Evolutionary conservation across 2,797 vertebrate species (phyloP).

Genomic region (Cuniculus paca): DNA sequence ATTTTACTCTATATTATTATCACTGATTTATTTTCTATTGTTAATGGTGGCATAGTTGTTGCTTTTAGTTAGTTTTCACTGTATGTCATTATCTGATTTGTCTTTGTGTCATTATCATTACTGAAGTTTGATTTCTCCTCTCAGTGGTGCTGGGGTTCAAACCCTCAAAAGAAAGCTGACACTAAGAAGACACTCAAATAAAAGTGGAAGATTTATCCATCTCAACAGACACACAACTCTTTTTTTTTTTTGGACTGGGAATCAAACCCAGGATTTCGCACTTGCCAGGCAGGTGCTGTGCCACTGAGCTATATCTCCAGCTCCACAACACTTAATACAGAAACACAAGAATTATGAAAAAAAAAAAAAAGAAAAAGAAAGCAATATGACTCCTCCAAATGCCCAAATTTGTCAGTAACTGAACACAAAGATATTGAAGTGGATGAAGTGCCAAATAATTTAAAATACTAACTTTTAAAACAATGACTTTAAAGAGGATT

Average conservation of each 20-base stretch:
- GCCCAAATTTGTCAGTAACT: not conserved
- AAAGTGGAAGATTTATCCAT: not conserved
- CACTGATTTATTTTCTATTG: not conserved
- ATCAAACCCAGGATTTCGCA: too few species aligned
- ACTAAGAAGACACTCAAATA: not conserved
- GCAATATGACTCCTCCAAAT: not conserved
- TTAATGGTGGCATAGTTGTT: not conserved
- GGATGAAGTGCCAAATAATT: not conserved
- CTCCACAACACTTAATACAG: not conserved
- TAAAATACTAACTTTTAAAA: not conserved
- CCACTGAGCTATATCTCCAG: too few species aligned
- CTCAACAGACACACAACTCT: not conserved
- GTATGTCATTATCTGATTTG: not conserved
- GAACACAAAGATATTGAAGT: not conserved
- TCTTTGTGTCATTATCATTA: not conserved
- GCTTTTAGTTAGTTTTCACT: not conserved
- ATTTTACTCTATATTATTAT: not conserved
- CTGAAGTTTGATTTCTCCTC: not conserved
- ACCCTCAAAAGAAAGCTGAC: not conserved
- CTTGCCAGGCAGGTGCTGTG: too few species aligned
- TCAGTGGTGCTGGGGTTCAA: not conserved
- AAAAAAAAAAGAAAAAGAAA: too few species aligned
- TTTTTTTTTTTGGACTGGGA: too few species aligned
- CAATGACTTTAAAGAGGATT: not conserved
- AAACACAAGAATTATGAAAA: not conserved